Conservation (phyloP, 2,888 invertebrate species). For the Acrobasis suavella region DNA sequence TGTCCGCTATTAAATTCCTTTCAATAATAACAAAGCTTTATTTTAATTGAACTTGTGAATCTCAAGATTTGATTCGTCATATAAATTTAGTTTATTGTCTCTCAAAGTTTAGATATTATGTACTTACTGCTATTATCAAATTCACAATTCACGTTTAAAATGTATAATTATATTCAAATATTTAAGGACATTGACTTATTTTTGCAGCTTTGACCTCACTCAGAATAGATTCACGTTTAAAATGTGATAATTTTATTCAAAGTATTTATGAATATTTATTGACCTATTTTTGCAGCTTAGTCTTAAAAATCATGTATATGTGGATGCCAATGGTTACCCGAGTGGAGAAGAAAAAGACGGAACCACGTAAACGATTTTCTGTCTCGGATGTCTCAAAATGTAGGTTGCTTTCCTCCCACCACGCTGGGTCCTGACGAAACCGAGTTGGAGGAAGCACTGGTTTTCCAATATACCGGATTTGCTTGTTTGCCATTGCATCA, state of each 20-base stretch:
- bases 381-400: conserved; percentile 34
- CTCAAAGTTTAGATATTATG: not conserved
- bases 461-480: conserved; percentile 77
- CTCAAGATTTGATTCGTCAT: conserved; percentile 1
- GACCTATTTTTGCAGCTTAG: no score
- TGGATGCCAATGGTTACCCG: no score
- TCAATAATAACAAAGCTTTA: not conserved
- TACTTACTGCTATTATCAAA: not conserved
- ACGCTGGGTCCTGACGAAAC: conserved; percentile 87
- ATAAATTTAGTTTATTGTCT: not conserved
- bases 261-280: no score
- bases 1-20: not conserved
- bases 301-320: no score
- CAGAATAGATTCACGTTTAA: not conserved
- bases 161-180: not conserved
- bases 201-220: not conserved
- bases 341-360: no score
- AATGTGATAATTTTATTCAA: no score
- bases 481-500: not conserved
- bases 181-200: not conserved
- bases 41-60: not conserved
- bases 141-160: not conserved
- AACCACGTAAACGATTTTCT: no score
- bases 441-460: conserved; percentile 91
- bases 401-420: conserved; percentile 92